These are phyloP conservation scores for Acanthornis magna DNA, from an alignment of 2,797 vertebrate genomes.

Conservation along the genomic window DNA sequence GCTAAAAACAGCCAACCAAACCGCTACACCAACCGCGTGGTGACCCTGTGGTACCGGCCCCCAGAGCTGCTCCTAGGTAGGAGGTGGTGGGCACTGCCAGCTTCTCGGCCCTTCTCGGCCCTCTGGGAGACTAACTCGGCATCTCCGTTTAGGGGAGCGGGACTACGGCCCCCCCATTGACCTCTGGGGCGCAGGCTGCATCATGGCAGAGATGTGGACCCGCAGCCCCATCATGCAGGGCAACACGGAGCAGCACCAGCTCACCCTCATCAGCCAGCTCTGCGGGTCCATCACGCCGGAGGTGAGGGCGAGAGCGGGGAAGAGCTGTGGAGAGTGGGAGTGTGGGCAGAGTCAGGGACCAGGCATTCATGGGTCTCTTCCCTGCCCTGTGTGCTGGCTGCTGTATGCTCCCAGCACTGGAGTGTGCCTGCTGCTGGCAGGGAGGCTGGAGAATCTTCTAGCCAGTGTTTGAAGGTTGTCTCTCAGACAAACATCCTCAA, in stretches of 20 bases:
- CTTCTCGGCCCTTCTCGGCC: background rate
- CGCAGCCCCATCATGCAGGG: slow-evolving; percentile 99
- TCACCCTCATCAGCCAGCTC: slow-evolving; percentile 97
- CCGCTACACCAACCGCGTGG: slow-evolving; percentile 96
- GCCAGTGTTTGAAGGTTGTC: background rate
- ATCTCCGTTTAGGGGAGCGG: slow-evolving; percentile 84
- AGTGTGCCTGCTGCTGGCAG: background rate
- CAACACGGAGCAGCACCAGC: slow-evolving; percentile 97
- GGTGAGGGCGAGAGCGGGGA: slow-evolving; percentile 59
- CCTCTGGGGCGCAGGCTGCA: slow-evolving; percentile 96
- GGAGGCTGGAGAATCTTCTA: background rate
- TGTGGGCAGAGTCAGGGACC: background rate
- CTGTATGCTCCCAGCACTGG: background rate
- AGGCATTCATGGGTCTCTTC: background rate
- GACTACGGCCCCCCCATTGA: slow-evolving; percentile 98
- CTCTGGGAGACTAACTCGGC: background rate
- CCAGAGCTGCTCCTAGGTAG: slow-evolving; percentile 94
- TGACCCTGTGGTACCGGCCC: slow-evolving; percentile 95
- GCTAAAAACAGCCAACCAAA: slow-evolving; percentile 98
- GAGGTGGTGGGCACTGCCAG: background rate
- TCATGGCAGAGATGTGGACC: slow-evolving; percentile 99
- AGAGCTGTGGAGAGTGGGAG: background rate
- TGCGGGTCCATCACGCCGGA: slow-evolving; percentile 95
- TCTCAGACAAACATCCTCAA: background rate
- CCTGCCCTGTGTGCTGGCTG: background rate